Evolutionary conservation across 2,113 vertebrate species (phyloP), one percentile per base, ranked within the genome.

Genomic region (Sebastes fasciatus): DNA sequence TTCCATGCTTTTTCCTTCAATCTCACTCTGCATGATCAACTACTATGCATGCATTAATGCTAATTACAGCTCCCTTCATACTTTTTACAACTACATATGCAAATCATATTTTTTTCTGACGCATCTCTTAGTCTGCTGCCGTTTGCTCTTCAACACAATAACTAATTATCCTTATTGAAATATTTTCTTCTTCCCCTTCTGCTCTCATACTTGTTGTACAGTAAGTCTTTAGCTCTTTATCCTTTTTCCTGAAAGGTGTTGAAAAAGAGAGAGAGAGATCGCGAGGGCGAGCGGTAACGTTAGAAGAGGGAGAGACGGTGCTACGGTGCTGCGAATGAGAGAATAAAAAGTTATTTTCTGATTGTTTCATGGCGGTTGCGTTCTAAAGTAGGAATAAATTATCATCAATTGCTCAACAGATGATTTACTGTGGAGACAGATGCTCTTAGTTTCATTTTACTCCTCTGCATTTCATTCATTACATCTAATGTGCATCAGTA

Each of bases 11-110:
- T 68, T 57, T 82, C 54, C 70, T 55, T 86, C 4, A 21, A 8
- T 80, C 48, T 51, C 7, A 17, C 34, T 68, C 48, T 89, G 83
- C 83, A 79, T 78, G 78, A 74, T 76, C 11, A 46, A 10, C 46
- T 26, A 8, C 64, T 74, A 3, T 78, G 55, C 74, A 65, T 52
- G 55, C 26, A 6, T 5, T 11, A 4, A 19, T 74, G 10, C 42
- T 74, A 55, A 74, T 73, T 40, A 7, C 45, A 70, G 1, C 52
- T 43, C 10, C 55, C 11, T 45, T 26, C 5, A 34, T 14, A 49
- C 2, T 1, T 76, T 55, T 66, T 8, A 17, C 12, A 21, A 9
- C 26, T 54, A 21, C 13, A 43, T 3, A 5, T 48, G 12, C 9
- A 55, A 4, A 8, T 23, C 43, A 45, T 10, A 34, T 34, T 34